Conservation (phyloP, 2,797 vertebrate species). For the Cynodonichthys magdalenae region DNA sequence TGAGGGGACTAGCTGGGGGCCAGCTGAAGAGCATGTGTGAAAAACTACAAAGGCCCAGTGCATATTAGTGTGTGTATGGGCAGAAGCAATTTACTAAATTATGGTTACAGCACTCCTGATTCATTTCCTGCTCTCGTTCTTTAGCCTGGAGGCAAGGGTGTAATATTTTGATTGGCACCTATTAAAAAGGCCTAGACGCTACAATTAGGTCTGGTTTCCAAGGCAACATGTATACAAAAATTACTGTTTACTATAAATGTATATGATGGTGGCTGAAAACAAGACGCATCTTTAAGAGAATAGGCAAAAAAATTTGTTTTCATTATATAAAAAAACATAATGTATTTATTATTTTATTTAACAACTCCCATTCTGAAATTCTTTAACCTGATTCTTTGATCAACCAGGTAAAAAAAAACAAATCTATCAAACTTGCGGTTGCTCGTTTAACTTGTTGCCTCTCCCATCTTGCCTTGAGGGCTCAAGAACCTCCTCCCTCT, state of each 20-base stretch:
- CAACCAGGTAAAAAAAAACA: neutral
- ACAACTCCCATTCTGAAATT: neutral
- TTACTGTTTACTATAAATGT: slow-evolving; percentile 32
- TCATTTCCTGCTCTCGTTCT: slow-evolving; percentile 31
- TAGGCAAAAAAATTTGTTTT: slow-evolving; percentile 21
- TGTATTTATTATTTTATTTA: neutral
- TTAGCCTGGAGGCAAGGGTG: slow-evolving; percentile 23
- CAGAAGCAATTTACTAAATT: slow-evolving; percentile 30
- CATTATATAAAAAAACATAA: slow-evolving; percentile 18
- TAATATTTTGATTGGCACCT: slow-evolving; percentile 53
- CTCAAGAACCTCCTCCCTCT: slow-evolving; percentile 30
- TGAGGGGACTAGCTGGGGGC: slow-evolving; percentile 46
- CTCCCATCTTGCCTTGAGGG: slow-evolving; percentile 17
- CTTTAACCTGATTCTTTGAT: slow-evolving; percentile 8
- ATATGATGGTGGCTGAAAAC: slow-evolving; percentile 29
- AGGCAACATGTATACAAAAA: slow-evolving; percentile 61
- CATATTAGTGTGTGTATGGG: slow-evolving; percentile 22
- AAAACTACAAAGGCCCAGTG: slow-evolving; percentile 45
- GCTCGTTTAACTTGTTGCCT: slow-evolving; percentile 10
- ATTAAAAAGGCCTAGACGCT: slow-evolving; percentile 20
- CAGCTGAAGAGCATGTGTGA: slow-evolving; percentile 24
- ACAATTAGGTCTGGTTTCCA: slow-evolving; percentile 53
- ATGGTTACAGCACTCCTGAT: slow-evolving; percentile 27
- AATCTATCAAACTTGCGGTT: slow-evolving; percentile 5
- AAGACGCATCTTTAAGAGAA: slow-evolving; percentile 10